Base-by-base conservation (phyloP, 2,888 invertebrate genomes). In the Campoplex nolae region DNA sequence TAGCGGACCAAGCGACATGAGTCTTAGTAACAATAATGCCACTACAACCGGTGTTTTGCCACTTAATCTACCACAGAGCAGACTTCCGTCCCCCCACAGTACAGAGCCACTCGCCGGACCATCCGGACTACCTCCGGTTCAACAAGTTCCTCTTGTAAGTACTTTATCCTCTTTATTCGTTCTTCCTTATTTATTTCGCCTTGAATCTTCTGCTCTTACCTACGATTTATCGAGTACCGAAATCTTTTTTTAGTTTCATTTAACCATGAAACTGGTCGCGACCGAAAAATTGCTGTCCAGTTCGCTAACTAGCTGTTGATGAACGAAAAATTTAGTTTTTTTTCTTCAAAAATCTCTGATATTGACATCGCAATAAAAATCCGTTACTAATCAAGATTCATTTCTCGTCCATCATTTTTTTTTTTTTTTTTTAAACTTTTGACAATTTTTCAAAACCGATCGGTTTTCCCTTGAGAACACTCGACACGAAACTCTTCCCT, bases 111-210 rank as follows among this genome's bases (percentile, higher is more conserved):
- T 97, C 75, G 97, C 97, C 88, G 97, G 97, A 88, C 97, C 97
- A n/a, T 97, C 97, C 71, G 97, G 97, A 88, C 95, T 98, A 93
- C 97, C 97, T 84, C 98, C 98, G 85, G 97, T 98, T 91, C 98
- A 98, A 95, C 97, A 97, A 96, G 98, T 97, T 95, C 98, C 98
- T 94, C 96, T 98, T 96, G 98, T 98, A 95, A 96, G 96, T 95
- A 89, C 78, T 7, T 74, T 68, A 38, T 73, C 11, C 16, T n/a
- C 42, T 70, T 65, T 23, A 23, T 18, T 35, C 38, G 4, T 38
- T 71, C 13, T 13, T 81, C 38, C 8, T 45, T 80, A 42, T 58
- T 74, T 51, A 38, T n/a, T 35, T 67, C 18, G 13, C 42, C 16
- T 32, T 1, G 23, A n/a, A 23, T 23, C 23, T 23, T 16, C 23